phyloP scores from a whole-genome alignment of 1,140 invertebrate genomes.

The Rhagoletis zephyria region DNA sequence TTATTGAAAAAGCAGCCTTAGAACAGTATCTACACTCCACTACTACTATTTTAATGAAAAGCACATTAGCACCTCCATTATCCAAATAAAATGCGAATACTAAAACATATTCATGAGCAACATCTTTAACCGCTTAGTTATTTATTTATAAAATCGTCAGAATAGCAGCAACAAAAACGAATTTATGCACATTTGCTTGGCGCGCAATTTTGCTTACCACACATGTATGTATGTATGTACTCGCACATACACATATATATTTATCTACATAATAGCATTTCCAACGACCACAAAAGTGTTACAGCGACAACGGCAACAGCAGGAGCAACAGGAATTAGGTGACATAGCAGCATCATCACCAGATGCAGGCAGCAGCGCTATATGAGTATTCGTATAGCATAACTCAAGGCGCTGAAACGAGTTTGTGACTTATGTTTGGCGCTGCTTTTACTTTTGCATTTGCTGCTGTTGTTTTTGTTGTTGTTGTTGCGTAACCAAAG shows the following conservation, averaged over 20 bases:
- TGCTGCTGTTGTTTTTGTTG: neutral
- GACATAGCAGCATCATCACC: neutral
- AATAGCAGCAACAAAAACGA: no score
- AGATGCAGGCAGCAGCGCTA: neutral
- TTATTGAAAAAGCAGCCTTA: no score
- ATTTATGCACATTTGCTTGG: no score
- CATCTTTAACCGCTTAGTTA: no score
- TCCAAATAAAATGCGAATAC: no score
- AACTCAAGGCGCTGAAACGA: neutral
- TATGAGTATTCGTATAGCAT: neutral
- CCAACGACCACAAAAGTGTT: neutral
- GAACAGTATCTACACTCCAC: no score
- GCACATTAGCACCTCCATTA: no score
- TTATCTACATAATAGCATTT: neutral
- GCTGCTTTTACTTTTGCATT: neutral
- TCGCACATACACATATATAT: neutral
- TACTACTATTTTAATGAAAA: no score
- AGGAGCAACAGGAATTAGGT: constrained; percentile 4
- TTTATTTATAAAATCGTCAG: no score
- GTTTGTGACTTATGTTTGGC: neutral
- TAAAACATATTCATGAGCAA: no score
- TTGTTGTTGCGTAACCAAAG: neutral
- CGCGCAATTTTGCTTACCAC: neutral
- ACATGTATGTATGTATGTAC: neutral
- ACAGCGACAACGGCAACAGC: neutral